Evolutionary conservation across 1,140 invertebrate genomes (phyloP).

Genomic region (Caenorhabditis tropicalis): DNA sequence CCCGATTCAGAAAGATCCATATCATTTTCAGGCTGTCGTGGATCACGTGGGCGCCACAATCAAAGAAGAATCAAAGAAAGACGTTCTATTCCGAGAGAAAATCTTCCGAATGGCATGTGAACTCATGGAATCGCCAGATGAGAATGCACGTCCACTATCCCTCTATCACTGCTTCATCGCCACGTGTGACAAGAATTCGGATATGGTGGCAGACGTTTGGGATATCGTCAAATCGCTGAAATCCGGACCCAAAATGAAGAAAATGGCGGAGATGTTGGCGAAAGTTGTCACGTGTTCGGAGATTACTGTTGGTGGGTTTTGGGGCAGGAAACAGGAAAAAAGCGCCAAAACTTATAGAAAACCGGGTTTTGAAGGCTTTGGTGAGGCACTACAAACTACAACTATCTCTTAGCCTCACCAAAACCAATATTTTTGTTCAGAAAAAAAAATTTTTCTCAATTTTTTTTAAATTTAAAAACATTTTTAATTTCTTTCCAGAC

Average conservation of each 20-base stretch:
- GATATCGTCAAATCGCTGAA: not conserved
- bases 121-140: not conserved
- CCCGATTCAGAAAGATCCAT: not conserved
- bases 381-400: too few species aligned
- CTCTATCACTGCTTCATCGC: not conserved
- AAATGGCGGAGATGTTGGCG: slow-evolving; percentile 11
- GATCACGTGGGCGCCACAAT: not conserved
- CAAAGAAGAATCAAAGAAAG: not conserved
- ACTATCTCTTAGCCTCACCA: too few species aligned
- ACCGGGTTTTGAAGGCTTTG: too few species aligned
- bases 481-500: not conserved
- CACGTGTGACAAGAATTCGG: not conserved
- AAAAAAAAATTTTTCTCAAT: too few species aligned
- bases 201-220: not conserved
- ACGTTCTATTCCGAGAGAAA: not conserved
- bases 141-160: not conserved
- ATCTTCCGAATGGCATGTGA: not conserved
- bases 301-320: not conserved
- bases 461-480: not conserved
- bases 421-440: too few species aligned
- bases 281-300: not conserved
- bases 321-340: not conserved
- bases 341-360: too few species aligned
- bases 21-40: not conserved
- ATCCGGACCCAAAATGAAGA: not conserved